Percentiles rank a stretch among this genome's conserved stretches.
phyloP scores from a whole-genome alignment of 2,113 vertebrate genomes.

The Cyprinodon brontotheroides region DNA sequence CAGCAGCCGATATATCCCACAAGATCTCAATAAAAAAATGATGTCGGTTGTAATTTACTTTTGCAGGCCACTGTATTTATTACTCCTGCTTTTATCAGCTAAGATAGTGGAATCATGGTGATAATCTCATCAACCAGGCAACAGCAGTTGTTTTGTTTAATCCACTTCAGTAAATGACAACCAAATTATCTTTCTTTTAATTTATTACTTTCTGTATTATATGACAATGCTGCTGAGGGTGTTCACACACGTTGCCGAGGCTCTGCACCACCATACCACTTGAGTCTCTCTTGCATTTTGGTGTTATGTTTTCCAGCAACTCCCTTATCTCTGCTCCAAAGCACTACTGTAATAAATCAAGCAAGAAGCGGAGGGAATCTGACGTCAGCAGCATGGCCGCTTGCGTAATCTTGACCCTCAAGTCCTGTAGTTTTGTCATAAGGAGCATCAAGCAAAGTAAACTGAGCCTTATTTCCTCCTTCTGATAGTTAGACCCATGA shows the following conservation, averaged over 20 bases:
- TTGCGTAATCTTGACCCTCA: conserved; percentile 62
- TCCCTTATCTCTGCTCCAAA: conserved; percentile 28
- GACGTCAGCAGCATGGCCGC: conserved; percentile 59
- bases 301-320: conserved; percentile 14
- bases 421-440: conserved; percentile 55
- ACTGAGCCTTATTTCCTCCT: conserved; percentile 57
- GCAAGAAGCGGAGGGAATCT: conserved; percentile 47
- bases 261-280: background rate
- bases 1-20: background rate
- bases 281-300: conserved; percentile 36
- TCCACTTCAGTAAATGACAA: background rate
- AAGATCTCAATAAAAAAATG: background rate
- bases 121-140: background rate
- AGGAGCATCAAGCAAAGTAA: conserved; percentile 60
- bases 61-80: background rate
- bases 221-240: background rate
- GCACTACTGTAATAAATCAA: conserved; percentile 69
- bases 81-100: background rate
- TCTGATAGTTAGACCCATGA: conserved; percentile 1
- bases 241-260: background rate
- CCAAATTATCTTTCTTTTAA: background rate
- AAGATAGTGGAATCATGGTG: background rate
- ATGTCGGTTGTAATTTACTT: background rate
- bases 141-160: background rate
- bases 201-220: background rate